Evolutionary conservation across 2,888 invertebrate genomes (phyloP), one percentile per base, ranked within the genome.

Genomic region (Sesia apiformis): DNA sequence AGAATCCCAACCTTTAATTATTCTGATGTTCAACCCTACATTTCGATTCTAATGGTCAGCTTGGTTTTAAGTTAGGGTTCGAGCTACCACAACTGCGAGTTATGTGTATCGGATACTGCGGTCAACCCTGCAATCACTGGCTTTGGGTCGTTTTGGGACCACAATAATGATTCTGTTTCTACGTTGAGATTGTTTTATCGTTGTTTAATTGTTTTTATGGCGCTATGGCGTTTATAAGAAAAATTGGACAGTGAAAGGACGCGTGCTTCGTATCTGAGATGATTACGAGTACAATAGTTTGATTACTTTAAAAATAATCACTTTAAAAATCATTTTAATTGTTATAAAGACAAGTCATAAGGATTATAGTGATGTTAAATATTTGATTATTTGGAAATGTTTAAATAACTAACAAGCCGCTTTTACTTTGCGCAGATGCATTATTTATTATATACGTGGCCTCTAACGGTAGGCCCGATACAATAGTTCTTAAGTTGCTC

Each of bases 181-280:
- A 23, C 58, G 57, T 53, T 56, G 59, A 56, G 55, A 58, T 56
- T 56, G 55, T 56, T 63, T 61, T 63, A 79, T 76, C 66, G 67
- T 67, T 66, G 73, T 76, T 74, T 79, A 75, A 82, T 83, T 81
- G 79, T 76, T 78, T 76, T 72, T 74, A 74, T 69, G 59, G 70
- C 61, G 57, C 60, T 57, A 56, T 61, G 55, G 52, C 52, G 55
- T 55, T 57, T 8, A 5, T n/a, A 1, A 7, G 8, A 46, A n/a
- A 46, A 7, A 46, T 46, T 46, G 23, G 4, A 8, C 7, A n/a
- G 46, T 8, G 8, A 4, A n/a, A 46, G 4, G 1, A 46, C 46
- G 8, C 46, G 8, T 46, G 46, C 46, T 46, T 4, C 5, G n/a
- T 8, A 4, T 46, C 4, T 46, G 1, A n/a, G 8, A 46, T n/a